A percentile compares a stretch with the other conserved stretches of the same genome.
These are phyloP conservation scores for Cryptocephalus moraei DNA, from an alignment of 2,888 invertebrate species.

Conservation along the genomic window DNA sequence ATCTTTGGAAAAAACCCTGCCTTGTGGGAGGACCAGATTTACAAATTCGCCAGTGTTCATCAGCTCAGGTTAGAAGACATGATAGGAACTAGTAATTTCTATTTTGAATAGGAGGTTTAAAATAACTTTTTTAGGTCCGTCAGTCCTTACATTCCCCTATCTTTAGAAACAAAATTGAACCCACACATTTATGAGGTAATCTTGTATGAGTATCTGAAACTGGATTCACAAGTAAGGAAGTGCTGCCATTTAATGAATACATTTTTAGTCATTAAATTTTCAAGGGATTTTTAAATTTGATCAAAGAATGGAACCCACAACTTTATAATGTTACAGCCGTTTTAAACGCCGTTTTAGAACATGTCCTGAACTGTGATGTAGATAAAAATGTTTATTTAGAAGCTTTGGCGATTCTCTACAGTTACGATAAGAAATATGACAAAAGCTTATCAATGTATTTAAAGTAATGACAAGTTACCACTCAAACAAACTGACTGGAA, in stretches of 20 bases:
- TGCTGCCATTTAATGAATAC: background rate
- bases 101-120: too few relatives aligned
- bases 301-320: constrained; percentile 81
- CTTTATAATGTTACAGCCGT: constrained; percentile 77
- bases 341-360: constrained; percentile 76
- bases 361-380: constrained; percentile 57
- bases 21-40: constrained; percentile 86
- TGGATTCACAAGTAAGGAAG: constrained; percentile 53
- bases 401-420: constrained; percentile 81
- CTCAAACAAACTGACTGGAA: background rate
- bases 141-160: constrained; percentile 69
- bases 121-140: constrained; percentile 47
- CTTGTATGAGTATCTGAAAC: constrained; percentile 80
- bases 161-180: constrained; percentile 60
- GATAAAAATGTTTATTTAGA: constrained; percentile 70
- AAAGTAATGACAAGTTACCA: constrained; percentile 44
- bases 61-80: constrained; percentile 47
- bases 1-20: constrained; percentile 73
- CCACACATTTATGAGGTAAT: constrained; percentile 90
- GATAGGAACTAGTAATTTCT: background rate
- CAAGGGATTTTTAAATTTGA: constrained; percentile 68
- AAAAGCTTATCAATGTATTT: constrained; percentile 86
- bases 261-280: constrained; percentile 8
- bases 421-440: constrained; percentile 79
- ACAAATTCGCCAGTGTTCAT: constrained; percentile 77